Evolutionary conservation across 2,797 vertebrate genomes (phyloP).

Genomic region (Takifugu rubripes): DNA sequence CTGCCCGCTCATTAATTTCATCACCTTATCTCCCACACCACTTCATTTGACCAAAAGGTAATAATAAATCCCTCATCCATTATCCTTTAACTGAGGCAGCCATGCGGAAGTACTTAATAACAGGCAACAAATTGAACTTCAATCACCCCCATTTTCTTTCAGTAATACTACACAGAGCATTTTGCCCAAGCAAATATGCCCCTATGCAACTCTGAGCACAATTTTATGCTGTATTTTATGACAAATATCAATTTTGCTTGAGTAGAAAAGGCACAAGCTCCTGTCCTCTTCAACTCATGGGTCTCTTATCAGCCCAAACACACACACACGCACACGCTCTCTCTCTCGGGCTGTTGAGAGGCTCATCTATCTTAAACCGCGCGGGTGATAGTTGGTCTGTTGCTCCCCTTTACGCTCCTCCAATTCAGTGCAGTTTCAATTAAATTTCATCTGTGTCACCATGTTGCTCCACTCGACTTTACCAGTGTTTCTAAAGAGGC

Average conservation of each 20-base stretch:
- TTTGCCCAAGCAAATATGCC: slow-evolving; percentile 67
- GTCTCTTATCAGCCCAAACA: slow-evolving; percentile 86
- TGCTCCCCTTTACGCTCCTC: slow-evolving; percentile 32
- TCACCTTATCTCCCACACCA: slow-evolving; percentile 99
- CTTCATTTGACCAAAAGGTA: slow-evolving; percentile 98
- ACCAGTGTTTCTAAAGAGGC: slow-evolving; percentile 31
- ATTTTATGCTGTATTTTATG: slow-evolving; percentile 26
- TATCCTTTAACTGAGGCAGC: slow-evolving; percentile 97
- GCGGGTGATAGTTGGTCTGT: slow-evolving; percentile 72
- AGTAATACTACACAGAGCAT: slow-evolving; percentile 76
- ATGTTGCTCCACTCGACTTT: slow-evolving; percentile 23
- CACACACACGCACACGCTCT: slow-evolving; percentile 81
- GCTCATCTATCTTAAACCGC: slow-evolving; percentile 84
- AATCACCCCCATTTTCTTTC: slow-evolving; percentile 92
- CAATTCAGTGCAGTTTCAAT: slow-evolving; percentile 65
- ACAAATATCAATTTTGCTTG: slow-evolving; percentile 32
- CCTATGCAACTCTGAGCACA: slow-evolving; percentile 24
- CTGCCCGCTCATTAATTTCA: slow-evolving; percentile 99
- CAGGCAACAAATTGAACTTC: slow-evolving; percentile 99
- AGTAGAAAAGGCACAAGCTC: slow-evolving; percentile 33
- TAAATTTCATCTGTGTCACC: slow-evolving; percentile 58
- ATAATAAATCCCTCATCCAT: slow-evolving; percentile 99
- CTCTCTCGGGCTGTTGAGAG: slow-evolving; percentile 75
- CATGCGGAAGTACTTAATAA: slow-evolving; percentile 99
- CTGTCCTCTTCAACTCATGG: slow-evolving; percentile 62